Percentiles rank a stretch among this genome's conserved stretches.
These are phyloP conservation scores for Orestias chungarensis DNA, from an alignment of 2,797 vertebrate genomes.

Conservation along the genomic window DNA sequence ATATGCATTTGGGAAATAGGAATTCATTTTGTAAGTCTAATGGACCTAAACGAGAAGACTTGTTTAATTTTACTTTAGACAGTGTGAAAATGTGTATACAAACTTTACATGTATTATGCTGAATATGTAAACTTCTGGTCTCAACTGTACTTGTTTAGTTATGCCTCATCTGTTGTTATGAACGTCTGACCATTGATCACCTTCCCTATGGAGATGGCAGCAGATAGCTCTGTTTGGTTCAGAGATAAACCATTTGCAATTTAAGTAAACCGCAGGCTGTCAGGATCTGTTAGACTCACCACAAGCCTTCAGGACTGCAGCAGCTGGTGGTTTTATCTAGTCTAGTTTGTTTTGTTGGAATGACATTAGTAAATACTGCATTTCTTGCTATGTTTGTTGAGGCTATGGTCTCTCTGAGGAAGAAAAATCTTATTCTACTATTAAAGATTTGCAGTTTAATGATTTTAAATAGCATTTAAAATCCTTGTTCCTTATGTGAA, in stretches of 20 bases:
- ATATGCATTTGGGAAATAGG: too few species aligned
- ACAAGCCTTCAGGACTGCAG: slow-evolving; percentile 22
- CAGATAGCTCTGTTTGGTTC: slow-evolving; percentile 68
- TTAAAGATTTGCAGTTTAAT: neutral
- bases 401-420: neutral
- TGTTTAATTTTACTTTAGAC: too few species aligned
- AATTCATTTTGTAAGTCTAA: too few species aligned
- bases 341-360: slow-evolving; percentile 23
- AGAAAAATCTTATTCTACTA: neutral
- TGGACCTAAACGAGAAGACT: too few species aligned
- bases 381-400: neutral
- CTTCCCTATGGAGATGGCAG: slow-evolving; percentile 37
- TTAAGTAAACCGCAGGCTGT: slow-evolving; percentile 64
- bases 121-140: too few species aligned
- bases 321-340: slow-evolving; percentile 19
- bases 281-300: slow-evolving; percentile 19
- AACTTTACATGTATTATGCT: too few species aligned
- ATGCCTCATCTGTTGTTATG: slow-evolving; percentile 30
- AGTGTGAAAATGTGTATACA: too few species aligned
- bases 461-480: neutral
- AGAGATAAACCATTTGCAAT: slow-evolving; percentile 65
- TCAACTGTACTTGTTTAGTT: too few species aligned
- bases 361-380: neutral
- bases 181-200: slow-evolving; percentile 22
- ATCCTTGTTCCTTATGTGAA: neutral